Percentiles rank a stretch among this genome's conserved stretches.
Evolutionary conservation across 2,113 vertebrate genomes (phyloP).

Genomic region (Mus pahari): DNA sequence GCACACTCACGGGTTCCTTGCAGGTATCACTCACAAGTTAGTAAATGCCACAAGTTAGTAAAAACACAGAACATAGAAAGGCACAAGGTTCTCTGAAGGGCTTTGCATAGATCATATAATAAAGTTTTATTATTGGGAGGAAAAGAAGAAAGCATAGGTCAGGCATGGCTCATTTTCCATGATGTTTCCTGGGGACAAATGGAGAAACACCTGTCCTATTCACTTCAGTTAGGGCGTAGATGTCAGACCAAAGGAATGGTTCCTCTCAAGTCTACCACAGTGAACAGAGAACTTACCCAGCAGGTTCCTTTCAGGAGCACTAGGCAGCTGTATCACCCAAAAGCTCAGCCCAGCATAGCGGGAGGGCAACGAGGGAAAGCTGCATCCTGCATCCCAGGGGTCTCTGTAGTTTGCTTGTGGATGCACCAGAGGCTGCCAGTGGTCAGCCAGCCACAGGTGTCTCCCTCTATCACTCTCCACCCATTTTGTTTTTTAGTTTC

Average conservation of each 20-base stretch:
- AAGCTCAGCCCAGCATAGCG: not conserved
- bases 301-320: not conserved
- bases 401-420: not conserved
- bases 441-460: no score
- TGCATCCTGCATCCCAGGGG: not conserved
- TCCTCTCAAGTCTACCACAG: not conserved
- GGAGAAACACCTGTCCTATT: not conserved
- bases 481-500: not conserved
- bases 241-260: not conserved
- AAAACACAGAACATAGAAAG: accelerated
- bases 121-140: not conserved
- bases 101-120: not conserved
- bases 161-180: not conserved
- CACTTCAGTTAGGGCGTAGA: no score
- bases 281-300: not conserved
- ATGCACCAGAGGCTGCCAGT: no score
- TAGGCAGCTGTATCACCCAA: not conserved
- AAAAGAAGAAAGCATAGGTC: no score
- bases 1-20: accelerated
- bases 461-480: not conserved
- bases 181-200: not conserved
- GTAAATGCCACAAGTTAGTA: accelerated
- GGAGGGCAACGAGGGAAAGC: not conserved
- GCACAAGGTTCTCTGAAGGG: not conserved
- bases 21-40: no score